These are phyloP conservation scores for Astropecten irregularis DNA, from an alignment of 53 echinoderm and acorn worm species.

Conservation along the genomic window DNA sequence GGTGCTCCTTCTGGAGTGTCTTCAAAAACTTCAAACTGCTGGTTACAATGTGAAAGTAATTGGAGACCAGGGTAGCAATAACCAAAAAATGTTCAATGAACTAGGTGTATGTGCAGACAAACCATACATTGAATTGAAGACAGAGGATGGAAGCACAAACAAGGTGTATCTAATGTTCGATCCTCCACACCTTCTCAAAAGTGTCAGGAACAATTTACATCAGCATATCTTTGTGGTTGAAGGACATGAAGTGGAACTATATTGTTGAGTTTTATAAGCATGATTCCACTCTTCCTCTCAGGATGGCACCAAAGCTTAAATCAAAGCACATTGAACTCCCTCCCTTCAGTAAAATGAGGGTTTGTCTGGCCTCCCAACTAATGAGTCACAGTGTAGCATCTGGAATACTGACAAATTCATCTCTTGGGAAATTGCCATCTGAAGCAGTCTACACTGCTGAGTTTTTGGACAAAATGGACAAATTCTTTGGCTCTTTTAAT, in stretches of 20 bases:
- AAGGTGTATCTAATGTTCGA: conserved; percentile 41
- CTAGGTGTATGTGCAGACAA: conserved; percentile 23
- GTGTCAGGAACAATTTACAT: conserved; percentile 14
- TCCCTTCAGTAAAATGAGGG: conserved; percentile 32
- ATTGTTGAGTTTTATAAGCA: conserved; percentile 20
- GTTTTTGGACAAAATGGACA: conserved; percentile 52
- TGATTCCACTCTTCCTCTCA: background rate
- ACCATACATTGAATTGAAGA: conserved; percentile 1
- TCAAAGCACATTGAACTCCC: conserved; percentile 37
- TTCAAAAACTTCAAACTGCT: background rate
- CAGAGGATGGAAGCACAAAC: background rate
- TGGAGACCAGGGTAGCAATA: conserved; percentile 31
- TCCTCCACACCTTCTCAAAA: conserved; percentile 51
- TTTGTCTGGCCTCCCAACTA: conserved; percentile 23
- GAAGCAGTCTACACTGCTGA: conserved; percentile 58
- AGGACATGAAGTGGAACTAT: conserved; percentile 18
- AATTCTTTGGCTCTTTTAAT: conserved; percentile 55
- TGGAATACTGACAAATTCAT: conserved; percentile 29
- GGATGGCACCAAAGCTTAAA: conserved; percentile 27
- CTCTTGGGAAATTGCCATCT: background rate
- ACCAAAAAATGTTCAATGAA: conserved; percentile 10
- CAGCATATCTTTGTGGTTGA: background rate
- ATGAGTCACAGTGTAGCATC: conserved; percentile 46
- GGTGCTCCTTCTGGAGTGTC: conserved; percentile 16
- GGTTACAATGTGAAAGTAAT: conserved; percentile 37